A percentile compares a stretch with the other conserved stretches of the same genome.
Conservation (phyloP, 2,888 invertebrate genomes). For the Eretmocerus hayati region DNA sequence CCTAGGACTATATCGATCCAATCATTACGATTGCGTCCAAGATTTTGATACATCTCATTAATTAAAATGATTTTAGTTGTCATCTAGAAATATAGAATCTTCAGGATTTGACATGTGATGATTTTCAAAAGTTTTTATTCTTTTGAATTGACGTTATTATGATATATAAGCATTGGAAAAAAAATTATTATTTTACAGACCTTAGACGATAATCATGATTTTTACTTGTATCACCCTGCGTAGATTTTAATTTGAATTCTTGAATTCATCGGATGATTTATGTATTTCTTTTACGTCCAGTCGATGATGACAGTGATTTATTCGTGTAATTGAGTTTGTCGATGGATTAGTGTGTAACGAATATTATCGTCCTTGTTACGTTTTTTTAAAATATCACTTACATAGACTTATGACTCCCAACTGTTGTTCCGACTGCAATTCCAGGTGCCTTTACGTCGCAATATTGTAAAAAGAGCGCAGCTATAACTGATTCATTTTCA, state of each 20-base stretch:
- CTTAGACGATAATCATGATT: slow-evolving; percentile 20
- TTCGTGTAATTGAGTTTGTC: no score
- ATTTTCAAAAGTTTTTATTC: slow-evolving; percentile 6
- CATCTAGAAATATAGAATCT: slow-evolving; percentile 4
- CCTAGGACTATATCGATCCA: no score
- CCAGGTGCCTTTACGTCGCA: slow-evolving; percentile 14
- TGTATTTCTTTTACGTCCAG: slow-evolving; percentile 22
- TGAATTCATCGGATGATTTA: slow-evolving; percentile 18
- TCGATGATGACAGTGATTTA: slow-evolving; percentile 17
- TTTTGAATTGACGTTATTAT: slow-evolving; percentile 17
- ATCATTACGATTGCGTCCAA: no score
- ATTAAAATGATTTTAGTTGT: no score
- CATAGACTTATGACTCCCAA: slow-evolving; percentile 15
- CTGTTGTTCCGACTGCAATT: slow-evolving; percentile 12
- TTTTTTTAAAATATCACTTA: slow-evolving; percentile 13
- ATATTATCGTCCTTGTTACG: slow-evolving; percentile 17
- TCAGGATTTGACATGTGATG: neutral
- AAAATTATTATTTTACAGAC: slow-evolving; percentile 19
- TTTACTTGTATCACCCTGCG: slow-evolving; percentile 21
- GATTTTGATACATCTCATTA: no score
- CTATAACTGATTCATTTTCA: slow-evolving; percentile 38
- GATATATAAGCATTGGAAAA: slow-evolving; percentile 16
- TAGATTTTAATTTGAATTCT: slow-evolving; percentile 18
- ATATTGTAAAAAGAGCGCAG: slow-evolving; percentile 29
- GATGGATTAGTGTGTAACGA: no score